Evolutionary conservation across 2,888 invertebrate species (phyloP).

Genomic region (Caenorhabditis sp.): DNA sequence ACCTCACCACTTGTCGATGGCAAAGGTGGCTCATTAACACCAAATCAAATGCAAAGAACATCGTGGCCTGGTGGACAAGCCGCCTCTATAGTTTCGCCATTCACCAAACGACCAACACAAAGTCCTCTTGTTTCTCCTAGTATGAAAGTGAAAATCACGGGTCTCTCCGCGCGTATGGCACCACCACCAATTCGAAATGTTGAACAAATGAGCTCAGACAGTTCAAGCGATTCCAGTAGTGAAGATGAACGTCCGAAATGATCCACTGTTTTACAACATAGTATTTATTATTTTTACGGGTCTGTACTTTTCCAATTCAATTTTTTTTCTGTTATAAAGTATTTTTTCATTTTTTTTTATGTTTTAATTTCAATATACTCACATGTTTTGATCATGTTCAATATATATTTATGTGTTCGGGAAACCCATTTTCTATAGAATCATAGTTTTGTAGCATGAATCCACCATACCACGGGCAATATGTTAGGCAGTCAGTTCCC

Average conservation of each 20-base stretch:
- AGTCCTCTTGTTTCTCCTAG: neutral
- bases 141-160: neutral
- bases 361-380: neutral
- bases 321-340: neutral
- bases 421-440: neutral
- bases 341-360: neutral
- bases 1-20: conserved; percentile 14
- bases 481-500: neutral
- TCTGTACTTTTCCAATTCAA: neutral
- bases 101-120: neutral
- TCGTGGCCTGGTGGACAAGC: neutral
- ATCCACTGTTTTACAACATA: neutral
- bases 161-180: neutral
- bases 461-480: neutral
- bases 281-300: neutral
- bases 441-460: neutral
- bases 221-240: conserved; percentile 54
- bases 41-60: neutral
- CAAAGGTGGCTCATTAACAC: neutral
- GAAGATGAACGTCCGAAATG: conserved; percentile 45
- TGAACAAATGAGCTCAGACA: conserved; percentile 61
- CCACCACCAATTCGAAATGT: conserved; percentile 25
- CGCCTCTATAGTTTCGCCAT: neutral
- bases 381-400: neutral
- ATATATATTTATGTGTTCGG: neutral